Base-by-base conservation (phyloP, 2,113 vertebrate species). In the Gorsachius goisagi region DNA sequence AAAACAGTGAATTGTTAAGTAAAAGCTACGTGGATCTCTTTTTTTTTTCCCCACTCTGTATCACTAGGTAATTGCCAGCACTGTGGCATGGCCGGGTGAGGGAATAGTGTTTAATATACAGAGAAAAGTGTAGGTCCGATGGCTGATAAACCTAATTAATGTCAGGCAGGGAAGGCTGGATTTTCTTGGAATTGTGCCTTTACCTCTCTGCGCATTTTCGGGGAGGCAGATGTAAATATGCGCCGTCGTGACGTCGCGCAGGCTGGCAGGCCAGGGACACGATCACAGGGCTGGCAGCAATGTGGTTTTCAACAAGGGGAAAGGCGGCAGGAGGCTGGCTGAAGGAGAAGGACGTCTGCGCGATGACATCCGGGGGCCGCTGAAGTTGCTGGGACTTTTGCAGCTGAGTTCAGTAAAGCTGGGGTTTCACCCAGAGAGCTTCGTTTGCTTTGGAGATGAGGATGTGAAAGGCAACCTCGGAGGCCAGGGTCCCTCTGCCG, bases 71-170 rank as follows among this genome's bases (percentile, higher is more conserved):
- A 47, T 13, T 80, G 86, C 47, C 74, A 64, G 84, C 62, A 39
- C 30, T 17, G 3, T 0, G 0, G 56, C 73, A 55, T 0, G 1
- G 58, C 33, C 21, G 39, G 53, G 14, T 24, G 39, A 13, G 39
- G 56, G 18, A 58, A 10, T 0, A 12, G 32, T 26, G 37, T 45
- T 88, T 27, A 49, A 35, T 11, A 23, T 15, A 24, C 39, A 14
- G 39, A 45, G 71, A 30, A 73, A 83, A 53, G 63, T 32, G 62
- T 15, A 0, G 7, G 71, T 33, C 69, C 4, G 4, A 1, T 20
- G 55, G 53, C 37, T 73, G 82, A 69, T 37, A 59, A 91, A 55
- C 63, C 39, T 45, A 39, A 76, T 82, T 79, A 32, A 35, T 11
- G 58, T 16, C 81, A 76, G 69, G 26, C 80, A 81, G 68, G 79